phyloP scores from a whole-genome alignment of 2,113 vertebrate species.

The Sminthopsis crassicaudata region DNA sequence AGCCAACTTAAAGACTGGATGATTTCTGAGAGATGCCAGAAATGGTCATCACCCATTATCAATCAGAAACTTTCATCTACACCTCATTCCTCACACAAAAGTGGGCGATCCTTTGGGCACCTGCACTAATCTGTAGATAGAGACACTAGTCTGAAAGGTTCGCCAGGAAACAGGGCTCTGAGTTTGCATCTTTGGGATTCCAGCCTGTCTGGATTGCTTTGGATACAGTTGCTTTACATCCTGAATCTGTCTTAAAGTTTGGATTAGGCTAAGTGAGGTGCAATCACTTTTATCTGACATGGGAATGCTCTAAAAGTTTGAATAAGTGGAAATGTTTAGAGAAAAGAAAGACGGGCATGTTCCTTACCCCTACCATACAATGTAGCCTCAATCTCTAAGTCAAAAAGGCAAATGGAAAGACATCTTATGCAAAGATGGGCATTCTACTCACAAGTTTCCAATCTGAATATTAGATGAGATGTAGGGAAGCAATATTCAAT shows the following conservation, averaged over 20 bases:
- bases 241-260: not conserved
- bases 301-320: not conserved
- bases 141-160: not conserved
- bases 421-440: not conserved
- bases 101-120: not conserved
- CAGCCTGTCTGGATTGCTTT: not conserved
- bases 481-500: not conserved
- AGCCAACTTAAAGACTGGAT: not conserved
- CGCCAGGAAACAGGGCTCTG: not conserved
- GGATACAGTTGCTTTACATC: not conserved
- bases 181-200: not conserved
- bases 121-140: not conserved
- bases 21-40: not conserved
- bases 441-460: not conserved
- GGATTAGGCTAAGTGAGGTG: not conserved
- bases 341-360: not conserved
- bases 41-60: not conserved
- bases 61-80: not conserved
- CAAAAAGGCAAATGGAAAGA: not conserved
- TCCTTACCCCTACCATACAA: not conserved
- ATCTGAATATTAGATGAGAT: not conserved
- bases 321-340: not conserved
- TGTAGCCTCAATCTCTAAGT: not conserved
- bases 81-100: not conserved
- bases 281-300: too few species aligned